Evolutionary conservation across 1,140 invertebrate species (phyloP).

Genomic region (Caenorhabditis latens): DNA sequence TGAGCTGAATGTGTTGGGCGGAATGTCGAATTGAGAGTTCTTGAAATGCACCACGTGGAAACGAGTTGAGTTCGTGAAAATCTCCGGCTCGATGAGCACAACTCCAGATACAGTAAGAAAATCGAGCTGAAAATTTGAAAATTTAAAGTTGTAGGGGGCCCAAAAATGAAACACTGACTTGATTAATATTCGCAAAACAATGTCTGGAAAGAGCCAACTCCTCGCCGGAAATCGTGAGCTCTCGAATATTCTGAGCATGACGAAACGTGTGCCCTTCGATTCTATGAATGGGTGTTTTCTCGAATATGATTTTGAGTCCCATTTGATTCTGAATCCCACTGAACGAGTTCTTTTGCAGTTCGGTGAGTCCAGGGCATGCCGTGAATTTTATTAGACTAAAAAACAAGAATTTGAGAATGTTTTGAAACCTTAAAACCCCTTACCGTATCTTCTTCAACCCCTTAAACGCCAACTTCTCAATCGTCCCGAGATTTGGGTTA

Average conservation of each 20-base stretch:
- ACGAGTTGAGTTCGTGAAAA: slow-evolving; percentile 61
- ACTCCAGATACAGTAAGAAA: slow-evolving; percentile 61
- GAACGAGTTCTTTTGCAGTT: slow-evolving; percentile 58
- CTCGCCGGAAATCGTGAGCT: slow-evolving; percentile 52
- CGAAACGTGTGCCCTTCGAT: slow-evolving; percentile 60
- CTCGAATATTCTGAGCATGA: slow-evolving; percentile 59
- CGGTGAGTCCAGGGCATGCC: slow-evolving; percentile 41
- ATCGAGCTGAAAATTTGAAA: slow-evolving; percentile 56
- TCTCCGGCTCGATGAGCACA: slow-evolving; percentile 57
- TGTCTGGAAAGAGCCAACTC: slow-evolving; percentile 61
- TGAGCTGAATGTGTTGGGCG: slow-evolving; percentile 41
- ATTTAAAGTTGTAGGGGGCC: background rate
- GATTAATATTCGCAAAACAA: slow-evolving; percentile 59
- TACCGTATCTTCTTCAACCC: slow-evolving; percentile 58
- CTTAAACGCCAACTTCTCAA: slow-evolving; percentile 65
- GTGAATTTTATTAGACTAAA: slow-evolving; percentile 56
- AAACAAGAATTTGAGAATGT: background rate
- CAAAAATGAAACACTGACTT: too few species aligned
- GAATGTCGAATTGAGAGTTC: slow-evolving; percentile 50
- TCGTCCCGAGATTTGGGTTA: slow-evolving; percentile 21
- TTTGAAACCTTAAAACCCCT: background rate
- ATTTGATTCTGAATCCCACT: slow-evolving; percentile 60
- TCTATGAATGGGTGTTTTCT: slow-evolving; percentile 56
- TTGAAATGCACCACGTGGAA: slow-evolving; percentile 64
- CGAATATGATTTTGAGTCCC: slow-evolving; percentile 50